These are phyloP conservation scores for Nematostella vectensis DNA, from an alignment of 92 coral and sea anemone genomes.

Conservation along the genomic window DNA sequence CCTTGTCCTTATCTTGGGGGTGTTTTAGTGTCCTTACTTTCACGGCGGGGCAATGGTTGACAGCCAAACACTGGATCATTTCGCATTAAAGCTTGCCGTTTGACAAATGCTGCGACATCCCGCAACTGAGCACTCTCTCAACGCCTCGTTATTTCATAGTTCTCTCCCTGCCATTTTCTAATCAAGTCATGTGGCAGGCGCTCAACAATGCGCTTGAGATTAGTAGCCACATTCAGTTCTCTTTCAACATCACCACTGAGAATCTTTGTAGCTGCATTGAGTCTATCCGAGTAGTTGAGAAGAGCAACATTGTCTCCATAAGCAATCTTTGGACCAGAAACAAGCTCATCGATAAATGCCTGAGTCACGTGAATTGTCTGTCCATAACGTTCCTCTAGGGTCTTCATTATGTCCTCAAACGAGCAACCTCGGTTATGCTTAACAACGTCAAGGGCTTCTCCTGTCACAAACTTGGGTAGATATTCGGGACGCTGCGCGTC, in stretches of 20 bases:
- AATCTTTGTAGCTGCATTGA: conserved; percentile 43
- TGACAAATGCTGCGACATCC: conserved; percentile 21
- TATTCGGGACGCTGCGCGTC: conserved; percentile 39
- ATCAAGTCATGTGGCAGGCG: conserved; percentile 17
- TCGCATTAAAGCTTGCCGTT: conserved; percentile 13
- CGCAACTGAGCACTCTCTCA: conserved; percentile 7
- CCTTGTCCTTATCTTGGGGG: conserved; percentile 4
- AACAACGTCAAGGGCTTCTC: conserved; percentile 42
- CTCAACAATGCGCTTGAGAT: conserved; percentile 11
- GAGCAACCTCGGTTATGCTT: conserved; percentile 51
- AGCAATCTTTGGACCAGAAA: conserved; percentile 33
- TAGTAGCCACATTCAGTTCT: conserved; percentile 27
- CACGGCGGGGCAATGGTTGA: neutral
- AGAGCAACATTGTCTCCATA: conserved; percentile 40
- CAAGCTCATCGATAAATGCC: conserved; percentile 37
- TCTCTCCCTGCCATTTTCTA: conserved; percentile 10
- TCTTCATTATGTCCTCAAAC: conserved; percentile 27
- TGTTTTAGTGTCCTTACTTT: conserved; percentile 2
- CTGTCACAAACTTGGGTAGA: conserved; percentile 35
- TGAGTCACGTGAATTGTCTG: conserved; percentile 37
- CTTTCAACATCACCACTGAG: conserved; percentile 36
- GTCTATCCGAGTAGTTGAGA: conserved; percentile 32
- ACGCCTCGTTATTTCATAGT: conserved; percentile 11
- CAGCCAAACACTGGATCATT: conserved; percentile 18
- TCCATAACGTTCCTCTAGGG: conserved; percentile 45